These are phyloP conservation scores for Caenorhabditis angaria DNA, from an alignment of 2,888 invertebrate genomes.

Conservation along the genomic window DNA sequence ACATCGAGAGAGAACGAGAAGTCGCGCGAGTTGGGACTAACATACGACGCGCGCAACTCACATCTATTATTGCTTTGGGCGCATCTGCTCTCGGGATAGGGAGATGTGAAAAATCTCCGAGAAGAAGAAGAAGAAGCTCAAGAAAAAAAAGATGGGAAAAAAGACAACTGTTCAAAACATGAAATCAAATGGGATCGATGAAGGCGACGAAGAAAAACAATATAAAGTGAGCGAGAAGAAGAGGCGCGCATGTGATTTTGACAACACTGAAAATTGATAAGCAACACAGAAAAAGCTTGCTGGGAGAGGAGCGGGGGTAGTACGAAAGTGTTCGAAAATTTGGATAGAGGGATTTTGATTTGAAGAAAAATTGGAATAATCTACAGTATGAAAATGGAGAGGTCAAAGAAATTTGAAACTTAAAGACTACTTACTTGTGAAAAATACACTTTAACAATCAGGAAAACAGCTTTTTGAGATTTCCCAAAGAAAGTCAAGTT, in stretches of 20 bases:
- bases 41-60: background rate
- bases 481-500: no score
- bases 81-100: background rate
- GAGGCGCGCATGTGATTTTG: background rate
- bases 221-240: no score
- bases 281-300: no score
- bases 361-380: no score
- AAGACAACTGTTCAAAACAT: background rate
- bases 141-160: conserved; percentile 1
- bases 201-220: background rate
- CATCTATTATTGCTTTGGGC: conserved; percentile 1
- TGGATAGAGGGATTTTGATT: no score
- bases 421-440: no score
- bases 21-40: background rate
- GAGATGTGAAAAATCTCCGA: background rate
- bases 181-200: background rate
- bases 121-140: conserved; percentile 3
- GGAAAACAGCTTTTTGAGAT: no score
- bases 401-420: no score
- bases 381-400: no score
- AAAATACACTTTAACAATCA: no score
- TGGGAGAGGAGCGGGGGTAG: no score
- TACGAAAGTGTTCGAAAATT: no score
- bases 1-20: conserved; percentile 9
- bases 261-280: background rate